These are phyloP conservation scores for Epinephelus fuscoguttatus DNA, from an alignment of 2,113 vertebrate genomes.

Conservation along the genomic window DNA sequence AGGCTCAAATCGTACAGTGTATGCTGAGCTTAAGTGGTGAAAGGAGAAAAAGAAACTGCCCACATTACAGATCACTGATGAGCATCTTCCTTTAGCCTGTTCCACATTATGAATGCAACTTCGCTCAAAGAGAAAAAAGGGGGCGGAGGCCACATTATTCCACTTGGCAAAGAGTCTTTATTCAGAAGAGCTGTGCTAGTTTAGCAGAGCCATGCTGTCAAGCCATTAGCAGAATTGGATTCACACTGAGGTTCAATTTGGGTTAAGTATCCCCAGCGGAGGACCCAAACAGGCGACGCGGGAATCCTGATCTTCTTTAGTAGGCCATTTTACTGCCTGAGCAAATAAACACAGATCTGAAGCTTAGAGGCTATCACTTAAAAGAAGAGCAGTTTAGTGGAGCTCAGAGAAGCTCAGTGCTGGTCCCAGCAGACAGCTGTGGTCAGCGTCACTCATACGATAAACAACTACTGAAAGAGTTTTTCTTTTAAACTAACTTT, in stretches of 20 bases:
- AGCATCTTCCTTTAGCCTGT: neutral
- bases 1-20: too few relatives aligned
- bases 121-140: neutral
- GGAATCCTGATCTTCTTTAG: slow-evolving; percentile 66
- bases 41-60: neutral
- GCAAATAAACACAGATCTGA: slow-evolving; percentile 64
- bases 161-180: slow-evolving; percentile 30
- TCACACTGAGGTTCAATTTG: slow-evolving; percentile 77
- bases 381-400: neutral
- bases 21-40: neutral
- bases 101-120: slow-evolving; percentile 12
- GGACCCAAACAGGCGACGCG: slow-evolving; percentile 49
- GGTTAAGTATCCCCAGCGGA: slow-evolving; percentile 79
- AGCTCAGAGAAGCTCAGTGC: neutral
- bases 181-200: slow-evolving; percentile 49
- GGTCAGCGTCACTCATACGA: neutral
- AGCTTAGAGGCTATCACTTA: slow-evolving; percentile 12
- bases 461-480: neutral
- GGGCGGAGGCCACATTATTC: neutral
- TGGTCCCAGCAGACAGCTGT: neutral
- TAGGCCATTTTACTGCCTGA: slow-evolving; percentile 69
- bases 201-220: slow-evolving; percentile 43
- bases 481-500: neutral
- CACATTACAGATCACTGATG: neutral
- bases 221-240: slow-evolving; percentile 77